Evolutionary conservation across 2,113 vertebrate species (phyloP).

Genomic region (Pantherophis guttatus): DNA sequence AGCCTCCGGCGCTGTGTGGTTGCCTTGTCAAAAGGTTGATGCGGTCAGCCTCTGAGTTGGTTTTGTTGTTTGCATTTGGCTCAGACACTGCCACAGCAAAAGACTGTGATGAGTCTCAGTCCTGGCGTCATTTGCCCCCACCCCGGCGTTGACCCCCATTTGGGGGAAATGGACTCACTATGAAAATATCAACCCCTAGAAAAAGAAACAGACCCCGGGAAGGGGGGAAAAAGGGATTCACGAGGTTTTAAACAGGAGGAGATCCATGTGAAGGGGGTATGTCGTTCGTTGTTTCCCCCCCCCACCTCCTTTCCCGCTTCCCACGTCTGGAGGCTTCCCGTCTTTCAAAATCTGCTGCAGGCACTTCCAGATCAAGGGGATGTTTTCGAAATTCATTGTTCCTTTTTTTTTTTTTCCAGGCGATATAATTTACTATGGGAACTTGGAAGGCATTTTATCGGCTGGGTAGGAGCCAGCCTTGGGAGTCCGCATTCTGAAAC

Average conservation of each 20-base stretch:
- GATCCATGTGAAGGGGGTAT: neutral
- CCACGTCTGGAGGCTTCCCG: neutral
- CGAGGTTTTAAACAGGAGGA: constrained; percentile 5
- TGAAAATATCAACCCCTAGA: constrained; percentile 25
- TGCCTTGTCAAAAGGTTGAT: constrained; percentile 8
- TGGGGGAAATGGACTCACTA: constrained; percentile 29
- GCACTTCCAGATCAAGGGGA: neutral
- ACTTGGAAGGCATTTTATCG: neutral
- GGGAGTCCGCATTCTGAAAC: neutral
- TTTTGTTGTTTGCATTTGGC: constrained; percentile 28
- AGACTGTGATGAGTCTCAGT: constrained; percentile 26
- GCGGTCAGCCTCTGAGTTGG: constrained; percentile 10
- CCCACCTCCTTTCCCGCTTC: neutral
- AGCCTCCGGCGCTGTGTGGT: neutral
- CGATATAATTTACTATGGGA: neutral
- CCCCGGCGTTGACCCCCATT: constrained; percentile 7
- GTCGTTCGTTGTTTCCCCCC: neutral
- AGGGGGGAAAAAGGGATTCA: neutral
- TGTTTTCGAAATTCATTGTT: neutral
- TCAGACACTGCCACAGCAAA: constrained; percentile 29
- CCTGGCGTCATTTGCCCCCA: constrained; percentile 16
- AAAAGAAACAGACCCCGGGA: constrained; percentile 14
- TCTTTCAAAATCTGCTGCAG: neutral
- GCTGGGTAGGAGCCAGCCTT: neutral
- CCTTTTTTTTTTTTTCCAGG: neutral